phyloP scores from a whole-genome alignment of 1,140 invertebrate genomes.

The Drosophila bifasciata region DNA sequence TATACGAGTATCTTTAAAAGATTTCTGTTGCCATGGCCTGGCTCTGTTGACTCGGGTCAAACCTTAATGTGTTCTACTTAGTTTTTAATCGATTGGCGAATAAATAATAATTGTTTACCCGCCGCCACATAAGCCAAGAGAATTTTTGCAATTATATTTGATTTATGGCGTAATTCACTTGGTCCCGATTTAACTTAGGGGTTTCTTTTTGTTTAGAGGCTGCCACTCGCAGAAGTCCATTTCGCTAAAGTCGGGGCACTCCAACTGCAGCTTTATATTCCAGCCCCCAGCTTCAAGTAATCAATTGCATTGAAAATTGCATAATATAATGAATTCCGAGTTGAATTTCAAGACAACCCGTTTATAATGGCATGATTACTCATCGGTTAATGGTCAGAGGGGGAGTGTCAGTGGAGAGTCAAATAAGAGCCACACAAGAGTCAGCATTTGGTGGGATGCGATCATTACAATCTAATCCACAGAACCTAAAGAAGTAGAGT shows the following conservation, averaged over 20 bases:
- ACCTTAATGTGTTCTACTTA: conserved; percentile 55
- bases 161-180: conserved; percentile 29
- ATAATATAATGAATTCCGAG: conserved; percentile 36
- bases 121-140: neutral
- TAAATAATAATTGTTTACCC: conserved; percentile 41
- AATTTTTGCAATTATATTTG: conserved; percentile 38
- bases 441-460: conserved; percentile 10
- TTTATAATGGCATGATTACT: conserved; percentile 52
- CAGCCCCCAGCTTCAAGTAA: conserved; percentile 26
- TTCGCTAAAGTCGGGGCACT: conserved; percentile 1
- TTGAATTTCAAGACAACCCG: conserved; percentile 21
- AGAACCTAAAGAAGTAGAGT: neutral
- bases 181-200: conserved; percentile 13
- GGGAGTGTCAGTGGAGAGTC: neutral
- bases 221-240: conserved; percentile 19
- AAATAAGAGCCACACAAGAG: too few relatives aligned
- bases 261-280: conserved; percentile 6
- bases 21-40: conserved; percentile 5
- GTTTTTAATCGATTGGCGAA: conserved; percentile 38
- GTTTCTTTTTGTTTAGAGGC: neutral
- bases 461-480: neutral
- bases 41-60: conserved; percentile 41
- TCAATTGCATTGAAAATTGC: conserved; percentile 48
- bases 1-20: neutral
- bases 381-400: conserved; percentile 19